Evolutionary conservation across 1,140 invertebrate genomes (phyloP), one percentile per base, ranked within the genome.

Genomic region (Nixonia krombeini): DNA sequence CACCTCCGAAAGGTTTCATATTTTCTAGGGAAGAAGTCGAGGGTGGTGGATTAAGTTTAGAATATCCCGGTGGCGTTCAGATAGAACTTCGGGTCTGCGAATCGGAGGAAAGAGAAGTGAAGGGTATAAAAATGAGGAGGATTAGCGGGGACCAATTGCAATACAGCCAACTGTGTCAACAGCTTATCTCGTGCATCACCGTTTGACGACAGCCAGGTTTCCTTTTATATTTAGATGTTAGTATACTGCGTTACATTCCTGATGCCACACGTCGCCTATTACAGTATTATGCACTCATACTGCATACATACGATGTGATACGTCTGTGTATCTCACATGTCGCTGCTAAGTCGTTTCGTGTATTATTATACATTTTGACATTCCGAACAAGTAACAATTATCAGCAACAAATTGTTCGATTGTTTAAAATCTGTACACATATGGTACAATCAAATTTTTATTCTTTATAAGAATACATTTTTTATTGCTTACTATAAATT

Each of bases 81-180:
- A 95, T 96, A 38, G 94, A 96, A 78, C 78, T 96, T 61, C 90
- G 94, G 72, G 90, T 96, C 0, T 93, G 90, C 75, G 90, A 93
- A 70, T 91, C 90, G 17, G 91, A 91, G 57, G 87, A 86, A 40
- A 89, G 89, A 59, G 91, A 92, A 74, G 89, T 91, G 35, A 95
- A 94, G 69, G 93, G 94, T 4, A 88, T 97, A 53, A 96, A 96
- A 75, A 91, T 97, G 88, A 85, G 95, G 51, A 87, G 94, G 77
- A 95, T 97, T 61, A 96, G 94, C 0, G 96, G 96, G 1, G 95
- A 97, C 84, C 93, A 94, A 80, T 87, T 92, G 56, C 93, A 95
- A 76, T 97, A 96, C 78, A 93, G 92, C 58, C 93, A 94, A 79
- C 88, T 97, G 9, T 97, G 95, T 84, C 92, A 96, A 75, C 93